Evolutionary conservation across 1,140 invertebrate genomes (phyloP).

Genomic region (Zaprionus capensis): DNA sequence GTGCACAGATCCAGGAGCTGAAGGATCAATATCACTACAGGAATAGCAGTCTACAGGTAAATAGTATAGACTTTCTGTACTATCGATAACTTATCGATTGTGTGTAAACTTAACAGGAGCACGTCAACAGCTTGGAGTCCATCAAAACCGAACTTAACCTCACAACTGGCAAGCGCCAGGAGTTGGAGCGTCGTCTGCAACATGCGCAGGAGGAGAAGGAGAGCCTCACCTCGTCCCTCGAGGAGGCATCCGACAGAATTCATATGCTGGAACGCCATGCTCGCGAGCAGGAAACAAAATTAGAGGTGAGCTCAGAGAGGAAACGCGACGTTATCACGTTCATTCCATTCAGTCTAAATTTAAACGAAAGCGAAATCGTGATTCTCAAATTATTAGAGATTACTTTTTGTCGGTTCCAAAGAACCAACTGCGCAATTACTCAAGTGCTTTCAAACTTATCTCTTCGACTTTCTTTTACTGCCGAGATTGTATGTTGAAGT

Average conservation of each 20-base stretch:
- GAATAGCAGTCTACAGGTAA: slow-evolving; percentile 89
- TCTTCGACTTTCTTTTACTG: slow-evolving; percentile 64
- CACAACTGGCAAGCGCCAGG: slow-evolving; percentile 92
- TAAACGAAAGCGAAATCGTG: slow-evolving; percentile 52
- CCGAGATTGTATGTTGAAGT: slow-evolving; percentile 20
- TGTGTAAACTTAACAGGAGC: slow-evolving; percentile 87
- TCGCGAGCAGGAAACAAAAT: slow-evolving; percentile 90
- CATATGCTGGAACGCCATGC: slow-evolving; percentile 92
- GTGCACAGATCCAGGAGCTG: slow-evolving; percentile 91
- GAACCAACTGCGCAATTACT: slow-evolving; percentile 70
- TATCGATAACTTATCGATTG: not conserved
- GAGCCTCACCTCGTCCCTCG: slow-evolving; percentile 90
- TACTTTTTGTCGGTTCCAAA: slow-evolving; percentile 60
- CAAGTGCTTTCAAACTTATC: slow-evolving; percentile 61
- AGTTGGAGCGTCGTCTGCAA: slow-evolving; percentile 92
- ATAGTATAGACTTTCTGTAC: rapidly evolving
- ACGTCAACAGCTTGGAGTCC: slow-evolving; percentile 94
- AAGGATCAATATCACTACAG: slow-evolving; percentile 93
- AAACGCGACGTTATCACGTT: slow-evolving; percentile 58
- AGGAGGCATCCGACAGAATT: slow-evolving; percentile 95
- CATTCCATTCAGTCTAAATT: slow-evolving; percentile 27
- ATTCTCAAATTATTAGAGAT: slow-evolving; percentile 56
- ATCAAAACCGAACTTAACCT: slow-evolving; percentile 94
- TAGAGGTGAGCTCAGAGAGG: slow-evolving; percentile 68
- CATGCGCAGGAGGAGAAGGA: slow-evolving; percentile 91